Evolutionary conservation across 1,140 invertebrate genomes (phyloP), one percentile per base, ranked within the genome.

Genomic region (Drosophila chauvacae): DNA sequence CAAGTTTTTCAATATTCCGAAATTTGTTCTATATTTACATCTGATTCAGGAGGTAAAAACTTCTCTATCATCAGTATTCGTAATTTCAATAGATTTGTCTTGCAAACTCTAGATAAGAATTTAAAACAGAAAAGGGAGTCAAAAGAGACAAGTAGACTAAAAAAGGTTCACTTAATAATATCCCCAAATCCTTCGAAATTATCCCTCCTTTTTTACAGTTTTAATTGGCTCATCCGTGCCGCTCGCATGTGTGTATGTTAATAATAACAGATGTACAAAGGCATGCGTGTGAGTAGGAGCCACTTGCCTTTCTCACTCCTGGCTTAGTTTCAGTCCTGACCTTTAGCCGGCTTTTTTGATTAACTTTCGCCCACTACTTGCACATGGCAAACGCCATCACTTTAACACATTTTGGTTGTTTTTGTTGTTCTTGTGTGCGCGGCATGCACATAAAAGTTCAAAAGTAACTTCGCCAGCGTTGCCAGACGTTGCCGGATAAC

Each of bases 341-440:
- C 69, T 72, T 72, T 71, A 44, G 28, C 28, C 13, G 35, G 35
- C n/a, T 20, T 50, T 68, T 55, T 69, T 47, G 39, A 57, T 69
- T 30, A 71, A 37, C 26, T 69, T 48, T 57, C 20, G 14, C 20
- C 42, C 65, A 51, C 62, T 4, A 33, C 48, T 45, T 7, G 10
- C 18, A 20, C 28, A 16, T 60, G 14, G 1, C 37, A 50, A 20
- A 33, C 28, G 16, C 37, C 7, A 28, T 26, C n/a, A n/a, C 14
- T 42, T 33, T 14, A 23, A 33, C 28, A 41, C 13, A 16, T 33
- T 33, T 11, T n/a, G 10, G 0, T 7, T 9, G 7, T 11, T 53
- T 18, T 62, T 18, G 5, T 39, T 51, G 7, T 16, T 14, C 0
- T 4, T 39, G 23, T 61, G 4, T 35, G 10, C 13, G 33, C 33